Base-by-base conservation (phyloP, 2,888 invertebrate species). In the Pediacus dermestoides region DNA sequence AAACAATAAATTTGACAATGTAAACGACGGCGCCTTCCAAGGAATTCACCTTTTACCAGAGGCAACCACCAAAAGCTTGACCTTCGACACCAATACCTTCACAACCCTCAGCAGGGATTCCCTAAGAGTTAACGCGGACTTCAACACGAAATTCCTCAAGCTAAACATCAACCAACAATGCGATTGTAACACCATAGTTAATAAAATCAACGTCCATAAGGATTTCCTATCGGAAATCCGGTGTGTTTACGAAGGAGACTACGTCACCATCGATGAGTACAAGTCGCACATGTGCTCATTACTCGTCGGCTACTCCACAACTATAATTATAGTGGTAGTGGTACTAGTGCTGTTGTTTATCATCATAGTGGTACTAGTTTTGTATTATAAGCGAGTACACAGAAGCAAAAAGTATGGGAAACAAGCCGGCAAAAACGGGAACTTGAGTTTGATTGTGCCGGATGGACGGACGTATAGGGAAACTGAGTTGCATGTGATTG, bases 401-500 rank as follows among this genome's bases (percentile, higher is more conserved):
- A 59, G 60, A 27, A 63, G 67, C 33, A 63, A 62, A 16, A 66
- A 68, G 37, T 68, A 70, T 28, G 64, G 63, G 1, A 57, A 54
- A 28, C 51, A 61, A 71, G 76, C 64, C 69, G 39, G 28, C 2
- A 44, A 34, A 2, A 46, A 35, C 2, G 77, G 72, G 13, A 61
- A 61, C 58, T 51, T 82, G 53, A 78, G 80, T 60, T 74, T 88
- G 66, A 84, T 89, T 34, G 77, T 87, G 59, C 88, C 89, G 1
- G 88, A 88, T 54, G 83, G 86, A 1, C 77, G 85, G 60, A 83
- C 88, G 9, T 90, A 89, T 63, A 76, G 83, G 59, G 88, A 90
- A 71, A 89, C 89, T 6, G 88, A 90, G 70, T 79, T 89, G 56
- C 84, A 88, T 67, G 85, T 89, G 58, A 84, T 89, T 63, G 82